Evolutionary conservation across 2,888 invertebrate species (phyloP).

Genomic region (Pseudoips prasinana): DNA sequence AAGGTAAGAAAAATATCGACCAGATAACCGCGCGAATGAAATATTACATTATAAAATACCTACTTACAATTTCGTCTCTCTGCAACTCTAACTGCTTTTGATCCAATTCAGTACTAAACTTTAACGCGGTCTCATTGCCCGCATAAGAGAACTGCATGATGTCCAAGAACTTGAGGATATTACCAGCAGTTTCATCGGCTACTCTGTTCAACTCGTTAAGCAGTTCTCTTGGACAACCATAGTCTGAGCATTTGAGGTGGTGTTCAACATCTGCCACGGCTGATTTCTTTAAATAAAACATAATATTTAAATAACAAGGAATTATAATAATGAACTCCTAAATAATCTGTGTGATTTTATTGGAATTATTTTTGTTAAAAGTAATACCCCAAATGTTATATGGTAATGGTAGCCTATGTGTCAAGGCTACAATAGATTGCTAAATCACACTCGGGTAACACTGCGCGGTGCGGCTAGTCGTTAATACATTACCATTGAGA

Average conservation of each 20-base stretch:
- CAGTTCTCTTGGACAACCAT: slow-evolving; percentile 34
- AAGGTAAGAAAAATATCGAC: too few relatives aligned
- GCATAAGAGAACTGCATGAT: slow-evolving; percentile 34
- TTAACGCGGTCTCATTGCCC: slow-evolving; percentile 11
- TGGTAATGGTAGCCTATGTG: too few relatives aligned
- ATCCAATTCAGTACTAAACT: slow-evolving; percentile 53
- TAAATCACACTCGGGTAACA: too few relatives aligned
- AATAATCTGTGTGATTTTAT: too few relatives aligned
- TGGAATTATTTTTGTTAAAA: too few relatives aligned
- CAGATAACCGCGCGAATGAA: too few relatives aligned
- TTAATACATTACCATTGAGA: too few relatives aligned
- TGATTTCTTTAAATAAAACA: slow-evolving; percentile 37
- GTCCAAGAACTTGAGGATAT: slow-evolving; percentile 51
- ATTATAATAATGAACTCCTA: too few relatives aligned
- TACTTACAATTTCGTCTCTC: slow-evolving; percentile 61
- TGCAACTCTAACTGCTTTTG: slow-evolving; percentile 51
- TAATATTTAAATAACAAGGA: not conserved
- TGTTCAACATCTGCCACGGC: slow-evolving; percentile 37
- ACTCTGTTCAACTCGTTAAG: slow-evolving; percentile 41
- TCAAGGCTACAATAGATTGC: too few relatives aligned
- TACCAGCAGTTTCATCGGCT: slow-evolving; percentile 40
- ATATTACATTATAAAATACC: too few relatives aligned
- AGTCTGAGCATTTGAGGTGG: slow-evolving; percentile 39
- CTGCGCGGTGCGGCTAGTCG: too few relatives aligned
- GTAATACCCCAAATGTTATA: too few relatives aligned